phyloP scores from a whole-genome alignment of 2,113 vertebrate genomes.

The Ictalurus punctatus region DNA sequence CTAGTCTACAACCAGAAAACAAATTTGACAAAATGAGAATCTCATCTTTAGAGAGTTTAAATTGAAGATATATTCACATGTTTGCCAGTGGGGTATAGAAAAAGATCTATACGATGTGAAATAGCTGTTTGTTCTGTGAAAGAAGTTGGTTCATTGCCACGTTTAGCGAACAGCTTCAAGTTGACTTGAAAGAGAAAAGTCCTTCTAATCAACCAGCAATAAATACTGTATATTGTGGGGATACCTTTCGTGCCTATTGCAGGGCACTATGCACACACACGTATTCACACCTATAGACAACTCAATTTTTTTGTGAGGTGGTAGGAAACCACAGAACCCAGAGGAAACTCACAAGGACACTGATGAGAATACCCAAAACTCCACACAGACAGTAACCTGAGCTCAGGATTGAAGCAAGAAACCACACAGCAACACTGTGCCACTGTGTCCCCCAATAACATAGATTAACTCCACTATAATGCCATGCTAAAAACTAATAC shows the following conservation, averaged over 20 bases:
- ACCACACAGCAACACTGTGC: background rate
- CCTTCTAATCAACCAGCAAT: background rate
- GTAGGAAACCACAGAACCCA: background rate
- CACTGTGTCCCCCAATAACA: background rate
- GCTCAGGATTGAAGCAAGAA: background rate
- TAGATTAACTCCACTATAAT: background rate
- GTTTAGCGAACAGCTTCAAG: background rate
- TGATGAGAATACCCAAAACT: background rate
- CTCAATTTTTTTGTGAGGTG: background rate
- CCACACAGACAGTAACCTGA: background rate
- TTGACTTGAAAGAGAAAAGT: background rate
- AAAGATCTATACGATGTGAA: background rate
- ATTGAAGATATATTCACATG: background rate
- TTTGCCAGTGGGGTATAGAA: background rate
- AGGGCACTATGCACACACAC: background rate
- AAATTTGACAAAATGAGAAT: background rate
- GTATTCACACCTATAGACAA: background rate
- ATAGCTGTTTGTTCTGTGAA: background rate
- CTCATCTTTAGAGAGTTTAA: background rate
- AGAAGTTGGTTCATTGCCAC: background rate
- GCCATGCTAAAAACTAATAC: background rate
- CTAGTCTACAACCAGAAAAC: background rate
- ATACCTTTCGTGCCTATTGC: background rate
- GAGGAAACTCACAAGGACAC: background rate
- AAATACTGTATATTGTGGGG: background rate